Conservation (phyloP, 2,113 vertebrate species). For the Ptyas mucosa region DNA sequence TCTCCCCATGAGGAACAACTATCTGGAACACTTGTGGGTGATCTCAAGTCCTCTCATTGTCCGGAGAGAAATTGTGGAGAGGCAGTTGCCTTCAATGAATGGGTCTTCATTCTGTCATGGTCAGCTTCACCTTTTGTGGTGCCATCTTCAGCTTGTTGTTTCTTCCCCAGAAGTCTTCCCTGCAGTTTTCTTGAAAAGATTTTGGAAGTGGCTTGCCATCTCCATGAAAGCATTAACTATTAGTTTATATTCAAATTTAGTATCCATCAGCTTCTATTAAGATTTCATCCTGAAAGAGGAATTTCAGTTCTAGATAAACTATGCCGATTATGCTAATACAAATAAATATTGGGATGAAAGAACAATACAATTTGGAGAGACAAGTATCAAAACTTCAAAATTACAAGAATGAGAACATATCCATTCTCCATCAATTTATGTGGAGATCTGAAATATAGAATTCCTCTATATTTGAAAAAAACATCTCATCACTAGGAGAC, state of each 20-base stretch:
- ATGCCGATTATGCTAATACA: not conserved
- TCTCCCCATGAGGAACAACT: not conserved
- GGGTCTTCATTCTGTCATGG: not conserved
- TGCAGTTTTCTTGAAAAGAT: not conserved
- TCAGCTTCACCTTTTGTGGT: not conserved
- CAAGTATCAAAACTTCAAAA: not conserved
- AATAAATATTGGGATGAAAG: not conserved
- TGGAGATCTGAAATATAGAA: not conserved
- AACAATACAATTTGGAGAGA: not conserved
- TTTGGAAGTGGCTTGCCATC: not conserved
- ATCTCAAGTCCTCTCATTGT: not conserved
- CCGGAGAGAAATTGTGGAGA: not conserved
- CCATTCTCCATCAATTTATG: not conserved
- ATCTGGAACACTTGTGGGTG: not conserved
- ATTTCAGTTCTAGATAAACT: not conserved
- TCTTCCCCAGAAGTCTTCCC: not conserved
- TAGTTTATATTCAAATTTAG: not conserved
- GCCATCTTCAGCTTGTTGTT: not conserved
- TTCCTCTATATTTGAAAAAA: not conserved
- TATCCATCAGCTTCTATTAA: not conserved
- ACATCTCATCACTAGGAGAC: not conserved
- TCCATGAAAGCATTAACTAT: not conserved
- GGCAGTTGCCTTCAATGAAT: too few species aligned
- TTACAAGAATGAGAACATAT: not conserved
- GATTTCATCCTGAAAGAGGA: not conserved